phyloP scores from a whole-genome alignment of 2,888 invertebrate species.

The Camponotus fellah region DNA sequence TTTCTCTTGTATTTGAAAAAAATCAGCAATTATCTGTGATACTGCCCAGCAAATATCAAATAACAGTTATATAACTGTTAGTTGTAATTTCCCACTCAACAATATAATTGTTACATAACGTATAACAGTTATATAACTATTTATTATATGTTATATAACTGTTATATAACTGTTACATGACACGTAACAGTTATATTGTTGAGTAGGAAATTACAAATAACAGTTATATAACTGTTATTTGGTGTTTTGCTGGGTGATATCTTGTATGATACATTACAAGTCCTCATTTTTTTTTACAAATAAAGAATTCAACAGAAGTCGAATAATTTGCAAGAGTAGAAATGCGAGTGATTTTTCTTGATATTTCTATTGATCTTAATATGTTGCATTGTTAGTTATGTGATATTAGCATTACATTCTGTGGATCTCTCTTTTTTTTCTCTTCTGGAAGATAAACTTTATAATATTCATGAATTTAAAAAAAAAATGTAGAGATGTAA shows the following conservation, averaged over 20 bases:
- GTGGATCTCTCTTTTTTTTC: background rate
- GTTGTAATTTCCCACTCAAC: no score
- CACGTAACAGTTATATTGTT: no score
- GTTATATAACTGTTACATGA: no score
- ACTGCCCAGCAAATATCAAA: no score
- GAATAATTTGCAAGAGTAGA: conserved; percentile 16
- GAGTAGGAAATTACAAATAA: no score
- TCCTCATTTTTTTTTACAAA: conserved; percentile 10
- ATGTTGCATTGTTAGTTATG: conserved; percentile 21
- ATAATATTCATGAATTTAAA: conserved; percentile 4
- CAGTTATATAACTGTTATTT: no score
- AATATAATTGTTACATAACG: no score
- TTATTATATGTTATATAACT: no score
- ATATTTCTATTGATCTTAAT: conserved; percentile 8
- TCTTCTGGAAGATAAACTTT: conserved; percentile 21
- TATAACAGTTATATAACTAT: no score
- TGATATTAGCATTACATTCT: conserved; percentile 25
- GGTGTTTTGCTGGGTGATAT: background rate
- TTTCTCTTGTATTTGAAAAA: background rate
- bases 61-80: no score
- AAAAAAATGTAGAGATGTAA: background rate
- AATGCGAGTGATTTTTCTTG: background rate
- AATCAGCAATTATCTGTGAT: background rate
- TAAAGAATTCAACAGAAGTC: background rate
- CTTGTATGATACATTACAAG: background rate